A percentile compares a stretch with the other conserved stretches of the same genome.
Evolutionary conservation across 1,140 invertebrate genomes (phyloP).

Genomic region (Choristoneura fumiferana): DNA sequence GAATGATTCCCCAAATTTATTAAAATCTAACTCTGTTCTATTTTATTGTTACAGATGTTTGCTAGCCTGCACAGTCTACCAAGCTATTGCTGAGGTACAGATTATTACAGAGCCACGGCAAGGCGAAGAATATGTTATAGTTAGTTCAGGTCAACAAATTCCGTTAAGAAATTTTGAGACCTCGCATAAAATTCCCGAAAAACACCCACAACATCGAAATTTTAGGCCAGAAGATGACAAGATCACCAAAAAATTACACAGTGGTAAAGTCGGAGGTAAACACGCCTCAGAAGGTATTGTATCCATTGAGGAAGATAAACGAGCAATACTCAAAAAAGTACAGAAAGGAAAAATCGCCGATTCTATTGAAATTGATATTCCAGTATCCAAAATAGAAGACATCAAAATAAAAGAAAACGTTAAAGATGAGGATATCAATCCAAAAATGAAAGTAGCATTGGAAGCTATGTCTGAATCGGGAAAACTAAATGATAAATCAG

Average conservation of each 20-base stretch:
- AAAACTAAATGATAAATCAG: slow-evolving; percentile 54
- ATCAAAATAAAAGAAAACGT: slow-evolving; percentile 67
- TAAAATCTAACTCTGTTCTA: slow-evolving; percentile 29
- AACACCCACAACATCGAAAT: slow-evolving; percentile 59
- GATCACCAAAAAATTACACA: slow-evolving; percentile 56
- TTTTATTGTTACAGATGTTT: slow-evolving; percentile 73
- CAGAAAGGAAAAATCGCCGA: slow-evolving; percentile 63
- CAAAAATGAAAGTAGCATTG: slow-evolving; percentile 69
- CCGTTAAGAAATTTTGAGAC: slow-evolving; percentile 69
- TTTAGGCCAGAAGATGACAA: slow-evolving; percentile 58
- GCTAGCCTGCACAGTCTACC: slow-evolving; percentile 51
- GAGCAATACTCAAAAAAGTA: slow-evolving; percentile 53
- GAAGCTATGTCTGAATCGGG: slow-evolving; percentile 74
- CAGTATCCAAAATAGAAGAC: slow-evolving; percentile 72
- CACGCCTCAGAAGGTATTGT: slow-evolving; percentile 66
- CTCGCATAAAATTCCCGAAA: slow-evolving; percentile 74
- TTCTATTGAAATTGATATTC: slow-evolving; percentile 71
- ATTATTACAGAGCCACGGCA: slow-evolving; percentile 78
- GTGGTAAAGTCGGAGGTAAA: slow-evolving; percentile 44
- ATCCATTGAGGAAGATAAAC: slow-evolving; percentile 73
- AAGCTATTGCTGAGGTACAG: slow-evolving; percentile 64
- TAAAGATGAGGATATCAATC: slow-evolving; percentile 60
- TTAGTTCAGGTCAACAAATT: slow-evolving; percentile 71
- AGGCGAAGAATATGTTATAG: slow-evolving; percentile 78
- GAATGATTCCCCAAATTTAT: too few species aligned